Percentiles rank a stretch among this genome's conserved stretches.
Evolutionary conservation across 2,113 vertebrate species (phyloP).

Genomic region (Microtus richardsoni): DNA sequence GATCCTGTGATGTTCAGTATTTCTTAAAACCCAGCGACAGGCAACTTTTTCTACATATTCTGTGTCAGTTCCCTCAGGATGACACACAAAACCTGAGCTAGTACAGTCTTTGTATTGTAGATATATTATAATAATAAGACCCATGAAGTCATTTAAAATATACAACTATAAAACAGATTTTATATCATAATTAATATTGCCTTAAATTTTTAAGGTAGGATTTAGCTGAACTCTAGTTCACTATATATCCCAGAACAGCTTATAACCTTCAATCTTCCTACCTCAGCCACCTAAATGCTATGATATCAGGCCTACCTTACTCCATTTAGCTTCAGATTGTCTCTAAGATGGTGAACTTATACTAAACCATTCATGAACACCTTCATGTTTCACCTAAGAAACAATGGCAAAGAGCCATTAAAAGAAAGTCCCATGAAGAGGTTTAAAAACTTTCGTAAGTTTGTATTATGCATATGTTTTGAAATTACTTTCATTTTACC

Average conservation of each 20-base stretch:
- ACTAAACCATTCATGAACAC: not conserved
- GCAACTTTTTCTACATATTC: not conserved
- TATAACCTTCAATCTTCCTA: not conserved
- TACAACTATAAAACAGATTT: not conserved
- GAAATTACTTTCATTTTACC: not conserved
- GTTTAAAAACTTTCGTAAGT: not conserved
- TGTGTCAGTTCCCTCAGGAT: fast-evolving
- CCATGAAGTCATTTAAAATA: not conserved
- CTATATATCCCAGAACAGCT: not conserved
- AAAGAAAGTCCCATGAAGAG: not conserved
- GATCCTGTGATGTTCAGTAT: not conserved
- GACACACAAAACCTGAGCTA: not conserved
- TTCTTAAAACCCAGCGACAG: not conserved
- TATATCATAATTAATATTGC: not conserved
- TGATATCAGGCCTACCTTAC: not conserved
- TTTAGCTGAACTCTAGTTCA: not conserved
- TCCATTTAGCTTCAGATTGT: not conserved
- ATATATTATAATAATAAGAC: not conserved
- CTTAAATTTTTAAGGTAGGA: not conserved
- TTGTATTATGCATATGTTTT: not conserved
- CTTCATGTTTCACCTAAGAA: not conserved
- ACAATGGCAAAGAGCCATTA: not conserved
- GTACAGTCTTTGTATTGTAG: not conserved
- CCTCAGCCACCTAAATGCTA: too few species aligned
- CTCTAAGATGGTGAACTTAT: not conserved